Percentiles rank a stretch among this genome's conserved stretches.
phyloP scores from a whole-genome alignment of 2,113 vertebrate species.

The Nycticorax nycticorax region DNA sequence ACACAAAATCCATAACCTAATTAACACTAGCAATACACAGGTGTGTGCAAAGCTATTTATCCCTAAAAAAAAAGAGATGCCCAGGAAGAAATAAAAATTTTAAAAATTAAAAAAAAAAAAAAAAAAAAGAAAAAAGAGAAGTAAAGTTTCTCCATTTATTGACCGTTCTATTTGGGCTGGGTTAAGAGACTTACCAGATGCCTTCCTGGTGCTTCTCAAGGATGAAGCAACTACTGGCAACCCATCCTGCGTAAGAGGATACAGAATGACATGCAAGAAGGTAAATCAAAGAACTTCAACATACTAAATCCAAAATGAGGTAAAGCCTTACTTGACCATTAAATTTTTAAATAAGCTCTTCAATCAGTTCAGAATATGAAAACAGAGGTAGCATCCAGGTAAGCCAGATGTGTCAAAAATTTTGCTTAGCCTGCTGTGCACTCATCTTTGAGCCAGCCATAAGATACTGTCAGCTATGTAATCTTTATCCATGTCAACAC shows the following conservation, averaged over 20 bases:
- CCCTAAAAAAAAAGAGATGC: neutral
- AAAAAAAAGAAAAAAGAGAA: neutral
- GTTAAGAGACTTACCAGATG: constrained; percentile 6
- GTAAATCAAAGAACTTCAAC: neutral
- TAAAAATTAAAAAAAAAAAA: too few species aligned
- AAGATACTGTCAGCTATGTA: neutral
- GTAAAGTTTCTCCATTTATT: neutral
- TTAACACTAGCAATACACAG: neutral
- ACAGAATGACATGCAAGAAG: neutral
- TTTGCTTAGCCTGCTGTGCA: neutral
- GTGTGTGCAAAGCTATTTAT: neutral
- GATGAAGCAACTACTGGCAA: neutral
- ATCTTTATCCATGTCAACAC: neutral
- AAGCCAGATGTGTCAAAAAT: neutral
- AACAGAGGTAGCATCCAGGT: neutral
- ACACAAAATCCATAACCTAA: neutral
- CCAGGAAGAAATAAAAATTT: neutral
- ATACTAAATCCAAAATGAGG: neutral
- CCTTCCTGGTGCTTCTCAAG: neutral
- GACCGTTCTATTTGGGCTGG: neutral
- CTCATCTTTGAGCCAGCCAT: neutral
- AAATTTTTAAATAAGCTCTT: neutral
- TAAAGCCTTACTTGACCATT: neutral
- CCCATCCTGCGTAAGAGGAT: constrained; percentile 31
- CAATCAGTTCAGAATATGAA: neutral